Percentiles rank a stretch among this genome's conserved stretches.
These are phyloP conservation scores for Epistrophe grossulariae DNA, from an alignment of 2,888 invertebrate genomes.

Conservation along the genomic window DNA sequence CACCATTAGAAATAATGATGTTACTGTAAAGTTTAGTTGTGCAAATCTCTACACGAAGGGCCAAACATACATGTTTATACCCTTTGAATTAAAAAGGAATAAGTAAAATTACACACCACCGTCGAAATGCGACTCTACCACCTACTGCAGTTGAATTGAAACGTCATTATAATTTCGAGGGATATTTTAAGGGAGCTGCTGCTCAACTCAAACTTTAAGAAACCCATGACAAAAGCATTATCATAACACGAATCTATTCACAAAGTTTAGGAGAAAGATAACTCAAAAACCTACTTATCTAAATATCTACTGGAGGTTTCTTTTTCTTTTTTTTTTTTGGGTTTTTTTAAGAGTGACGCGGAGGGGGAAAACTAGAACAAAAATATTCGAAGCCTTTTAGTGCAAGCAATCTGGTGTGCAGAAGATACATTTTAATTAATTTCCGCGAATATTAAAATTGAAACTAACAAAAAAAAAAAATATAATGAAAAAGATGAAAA, in stretches of 20 bases:
- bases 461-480: not conserved
- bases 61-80: not conserved
- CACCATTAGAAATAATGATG: too few relatives aligned
- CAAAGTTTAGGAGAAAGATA: not conserved
- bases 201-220: slow-evolving; percentile 31
- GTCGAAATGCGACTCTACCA: not conserved
- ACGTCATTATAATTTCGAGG: slow-evolving; percentile 44
- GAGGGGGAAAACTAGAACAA: slow-evolving; percentile 22
- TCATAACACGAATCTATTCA: slow-evolving; percentile 39
- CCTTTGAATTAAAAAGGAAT: not conserved
- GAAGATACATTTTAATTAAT: slow-evolving; percentile 61
- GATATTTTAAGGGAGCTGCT: slow-evolving; percentile 11
- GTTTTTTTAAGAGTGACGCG: not conserved
- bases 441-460: slow-evolving; percentile 63
- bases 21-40: too few relatives aligned
- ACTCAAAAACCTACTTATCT: slow-evolving; percentile 15
- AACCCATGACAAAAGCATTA: slow-evolving; percentile 52
- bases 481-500: too few relatives aligned
- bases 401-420: slow-evolving; percentile 60
- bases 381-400: slow-evolving; percentile 50
- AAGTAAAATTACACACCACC: slow-evolving; percentile 7
- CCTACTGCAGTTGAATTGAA: slow-evolving; percentile 61
- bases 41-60: too few relatives aligned
- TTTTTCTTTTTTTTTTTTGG: not conserved
- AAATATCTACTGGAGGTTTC: not conserved